Evolutionary conservation across 2,797 vertebrate genomes (phyloP), one percentile per base, ranked within the genome.

Genomic region (Anableps anableps): DNA sequence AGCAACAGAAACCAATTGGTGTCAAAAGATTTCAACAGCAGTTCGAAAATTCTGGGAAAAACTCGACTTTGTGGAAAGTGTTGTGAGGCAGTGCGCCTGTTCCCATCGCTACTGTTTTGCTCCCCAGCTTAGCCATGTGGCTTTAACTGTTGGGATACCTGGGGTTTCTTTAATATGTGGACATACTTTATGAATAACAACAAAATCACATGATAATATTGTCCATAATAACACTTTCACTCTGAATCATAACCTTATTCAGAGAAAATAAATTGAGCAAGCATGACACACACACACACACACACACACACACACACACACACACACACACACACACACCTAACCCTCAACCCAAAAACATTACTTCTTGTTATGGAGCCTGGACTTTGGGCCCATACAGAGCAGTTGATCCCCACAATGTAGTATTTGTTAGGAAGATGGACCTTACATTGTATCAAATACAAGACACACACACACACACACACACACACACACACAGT

Each of bases 1-100:
- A 64, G 78, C 66, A 87, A 86, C 80, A 84, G 68, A 72, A 84
- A 72, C 62, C 45, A 41, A 41, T 51, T 48, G 60, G 70, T 72
- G 81, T 70, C 38, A 43, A 26, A 43, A 70, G 16, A 41, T 68
- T 68, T 68, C 21, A 23, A 23, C 19, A 41, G 21, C 36, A 68
- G 64, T 41, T 68, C 5, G 8, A 41, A 68, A 1, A 9, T 41
- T 68, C 21, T 11, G 21, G 26, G 31, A 9, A 66, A 34, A 34
- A 38, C 21, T 11, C 4, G 9, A 41, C 21, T 31, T 36, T 41
- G 36, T 41, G 36, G 36, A 23, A 26, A 68, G 21, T 23, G 34
- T 34, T 58, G 23, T 19, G 60, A 64, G 16, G 31, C 60, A 58
- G 26, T 36, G 60, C 16, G 7, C 14, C 16, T 34, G 29, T 64